These are phyloP conservation scores for Salvelinus sp. DNA, from an alignment of 2,113 vertebrate species.

Conservation along the genomic window DNA sequence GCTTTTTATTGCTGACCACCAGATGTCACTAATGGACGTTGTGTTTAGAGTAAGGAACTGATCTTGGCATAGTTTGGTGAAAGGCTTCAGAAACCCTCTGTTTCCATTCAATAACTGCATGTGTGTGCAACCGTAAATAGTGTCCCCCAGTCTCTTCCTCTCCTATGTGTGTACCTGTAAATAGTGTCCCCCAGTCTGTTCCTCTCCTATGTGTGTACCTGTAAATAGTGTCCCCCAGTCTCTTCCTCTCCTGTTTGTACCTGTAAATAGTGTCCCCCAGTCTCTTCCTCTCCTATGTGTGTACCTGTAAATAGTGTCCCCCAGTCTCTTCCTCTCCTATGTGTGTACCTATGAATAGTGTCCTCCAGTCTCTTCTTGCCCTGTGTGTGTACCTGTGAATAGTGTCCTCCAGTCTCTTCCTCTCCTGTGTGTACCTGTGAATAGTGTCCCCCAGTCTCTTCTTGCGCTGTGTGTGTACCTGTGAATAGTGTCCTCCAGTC, in stretches of 20 bases:
- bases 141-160: not conserved
- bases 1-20: too few species aligned
- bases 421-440: not conserved
- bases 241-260: too few species aligned
- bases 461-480: not conserved
- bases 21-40: too few species aligned
- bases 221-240: conserved; percentile 75
- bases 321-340: not conserved
- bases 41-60: too few species aligned
- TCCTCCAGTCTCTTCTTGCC: not conserved
- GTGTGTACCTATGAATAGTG: not conserved
- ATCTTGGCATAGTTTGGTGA: too few species aligned
- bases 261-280: conserved; percentile 68
- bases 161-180: conserved; percentile 78
- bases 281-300: conserved; percentile 60
- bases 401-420: not conserved
- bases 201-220: conserved; percentile 73
- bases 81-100: too few species aligned
- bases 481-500: conserved; percentile 71
- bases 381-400: not conserved
- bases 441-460: not conserved
- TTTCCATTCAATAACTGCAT: too few species aligned
- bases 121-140: not conserved
- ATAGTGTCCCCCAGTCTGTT: conserved; percentile 59
- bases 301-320: not conserved